Evolutionary conservation across 1,140 invertebrate genomes (phyloP).

Genomic region (Aphidius gifuensis): DNA sequence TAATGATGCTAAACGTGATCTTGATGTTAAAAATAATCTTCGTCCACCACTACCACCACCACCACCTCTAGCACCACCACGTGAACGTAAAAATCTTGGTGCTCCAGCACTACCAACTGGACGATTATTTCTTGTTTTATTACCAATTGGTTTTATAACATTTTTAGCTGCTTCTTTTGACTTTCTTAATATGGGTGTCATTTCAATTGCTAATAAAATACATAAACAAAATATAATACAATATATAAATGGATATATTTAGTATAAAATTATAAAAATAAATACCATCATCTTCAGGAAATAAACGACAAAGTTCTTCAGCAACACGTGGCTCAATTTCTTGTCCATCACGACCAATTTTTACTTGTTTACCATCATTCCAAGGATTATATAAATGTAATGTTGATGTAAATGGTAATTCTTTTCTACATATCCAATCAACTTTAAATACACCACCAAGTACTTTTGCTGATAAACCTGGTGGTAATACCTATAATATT

Average conservation of each 20-base stretch:
- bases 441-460: conserved; percentile 93
- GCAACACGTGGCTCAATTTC: conserved; percentile 95
- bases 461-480: conserved; percentile 86
- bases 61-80: conserved; percentile 51
- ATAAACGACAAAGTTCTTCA: conserved; percentile 89
- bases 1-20: conserved; percentile 52
- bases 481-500: conserved; percentile 65
- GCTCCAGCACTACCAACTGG: conserved; percentile 50
- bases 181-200: conserved; percentile 83
- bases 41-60: conserved; percentile 46
- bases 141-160: conserved; percentile 43
- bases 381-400: conserved; percentile 94
- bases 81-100: conserved; percentile 52
- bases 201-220: conserved; percentile 66
- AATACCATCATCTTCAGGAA: conserved; percentile 83
- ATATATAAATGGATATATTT: too few relatives aligned
- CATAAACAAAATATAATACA: background rate
- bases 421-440: conserved; percentile 95
- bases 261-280: background rate
- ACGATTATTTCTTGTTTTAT: conserved; percentile 52
- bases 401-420: conserved; percentile 88
- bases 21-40: conserved; percentile 48
- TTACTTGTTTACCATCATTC: conserved; percentile 98
- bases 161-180: conserved; percentile 78
- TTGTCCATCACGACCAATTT: conserved; percentile 97